Evolutionary conservation across 2,113 vertebrate species (phyloP), one percentile per base, ranked within the genome.

Genomic region (Panthera tigris): DNA sequence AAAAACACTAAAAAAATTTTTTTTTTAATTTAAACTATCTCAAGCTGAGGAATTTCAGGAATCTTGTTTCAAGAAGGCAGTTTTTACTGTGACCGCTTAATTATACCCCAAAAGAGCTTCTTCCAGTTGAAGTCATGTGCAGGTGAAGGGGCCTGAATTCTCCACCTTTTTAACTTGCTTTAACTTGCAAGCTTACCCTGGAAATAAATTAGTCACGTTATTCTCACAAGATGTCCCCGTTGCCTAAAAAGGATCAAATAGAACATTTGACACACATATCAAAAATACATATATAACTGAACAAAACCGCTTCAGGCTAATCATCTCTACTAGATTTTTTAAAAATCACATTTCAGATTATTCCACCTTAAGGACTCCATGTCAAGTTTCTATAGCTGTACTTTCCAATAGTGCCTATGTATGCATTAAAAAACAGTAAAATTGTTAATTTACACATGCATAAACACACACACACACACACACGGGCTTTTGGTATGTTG

Each of bases 151-250:
- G 89, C 41, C 73, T 80, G n/a, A 95, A 93, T 97, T 91, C 91
- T 93, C 71, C 74, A 48, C 21, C 78, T 95, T 96, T 97, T 86
- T 52, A 69, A 93, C 66, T 91, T 86, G 63, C 63, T 96, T 95
- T 61, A 61, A 61, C 21, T 23, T 94, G 80, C 96, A 95, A 95
- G 88, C 39, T 50, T 98, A 96, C 41, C 91, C 66, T 76, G 95
- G 95, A 97, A 97, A 96, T 95, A 86, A 97, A 79, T 91, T 93
- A 82, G 85, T 95, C 89, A 36, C 18, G 36, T 94, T 94, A 91
- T 89, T 95, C 92, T 97, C 92, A 71, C 73, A 93, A 94, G n/a
- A 95, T 73, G 89, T 88, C 95, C 88, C 65, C 92, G 25, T 81
- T 19, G 13, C 79, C 94, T 91, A 94, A 48, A 80, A 96, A 94